Evolutionary conservation across 2,797 vertebrate genomes (phyloP), one percentile per base, ranked within the genome.

Genomic region (Sphenodon punctatus): DNA sequence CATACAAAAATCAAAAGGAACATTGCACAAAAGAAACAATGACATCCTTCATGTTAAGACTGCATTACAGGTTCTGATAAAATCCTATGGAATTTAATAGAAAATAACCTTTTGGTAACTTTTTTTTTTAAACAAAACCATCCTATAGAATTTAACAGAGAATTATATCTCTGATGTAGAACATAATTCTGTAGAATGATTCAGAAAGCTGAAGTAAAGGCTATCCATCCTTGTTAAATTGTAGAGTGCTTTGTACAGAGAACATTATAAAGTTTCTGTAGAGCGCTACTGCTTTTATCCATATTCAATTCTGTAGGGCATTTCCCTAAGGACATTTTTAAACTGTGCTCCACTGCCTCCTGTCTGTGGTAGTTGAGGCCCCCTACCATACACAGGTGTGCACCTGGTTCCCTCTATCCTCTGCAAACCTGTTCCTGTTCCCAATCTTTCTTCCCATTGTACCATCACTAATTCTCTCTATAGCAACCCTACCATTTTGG

Each of bases 1-100:
- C 82, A 91, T 85, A 73, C 10, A 77, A 78, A 82, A 90, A 89
- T 59, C 55, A 79, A 84, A 76, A 75, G 90, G 68, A 85, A 67
- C 11, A 56, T 32, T 68, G 78, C 71, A 89, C 71, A 86, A 89
- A 93, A 83, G 84, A 78, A 63, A 75, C 46, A 48, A 6, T 0
- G 32, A 48, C 60, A 74, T 68, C 71, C 51, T 88, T 91, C 76
- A 71, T 22, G 63, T 71, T 59, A 82, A 60, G 56, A 81, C 76
- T 83, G 48, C 56, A 71, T 88, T 88, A 86, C 65, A 19, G 4
- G 51, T 67, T 13, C 66, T 90, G 51, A 85, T 63, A 83, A n/a
- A n/a, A n/a, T n/a, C n/a, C n/a, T n/a, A n/a, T n/a, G n/a, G n/a
- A n/a, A n/a, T n/a, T n/a, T n/a, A n/a, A n/a, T n/a, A n/a, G n/a